A percentile compares a stretch with the other conserved stretches of the same genome.
These are phyloP conservation scores for Reinhardtius hippoglossoides DNA, from an alignment of 2,113 vertebrate species.

Conservation along the genomic window DNA sequence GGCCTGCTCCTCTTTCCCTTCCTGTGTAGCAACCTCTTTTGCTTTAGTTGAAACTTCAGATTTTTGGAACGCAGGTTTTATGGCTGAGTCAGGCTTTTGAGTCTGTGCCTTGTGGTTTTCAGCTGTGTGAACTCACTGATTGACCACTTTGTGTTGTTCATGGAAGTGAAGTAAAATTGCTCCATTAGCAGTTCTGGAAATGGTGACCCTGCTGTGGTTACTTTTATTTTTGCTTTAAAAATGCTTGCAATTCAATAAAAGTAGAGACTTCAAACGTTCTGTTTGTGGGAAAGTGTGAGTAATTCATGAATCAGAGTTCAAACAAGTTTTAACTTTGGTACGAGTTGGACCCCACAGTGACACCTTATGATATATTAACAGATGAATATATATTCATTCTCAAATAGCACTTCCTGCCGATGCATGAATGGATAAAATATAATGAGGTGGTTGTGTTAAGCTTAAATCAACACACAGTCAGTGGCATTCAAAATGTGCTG, in stretches of 20 bases:
- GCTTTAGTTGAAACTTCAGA: background rate
- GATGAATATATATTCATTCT: constrained; percentile 11
- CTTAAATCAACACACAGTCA: background rate
- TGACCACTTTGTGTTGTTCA: constrained; percentile 41
- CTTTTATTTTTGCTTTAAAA: constrained; percentile 30
- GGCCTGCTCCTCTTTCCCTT: background rate
- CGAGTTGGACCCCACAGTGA: background rate
- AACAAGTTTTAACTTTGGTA: constrained; percentile 3
- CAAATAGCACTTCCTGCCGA: background rate
- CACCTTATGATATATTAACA: background rate
- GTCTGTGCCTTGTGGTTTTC: background rate
- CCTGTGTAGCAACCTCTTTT: background rate
- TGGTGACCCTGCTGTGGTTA: constrained; percentile 47
- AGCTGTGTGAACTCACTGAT: constrained; percentile 42
- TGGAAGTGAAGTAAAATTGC: constrained; percentile 38
- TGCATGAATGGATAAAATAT: background rate
- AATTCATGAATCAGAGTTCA: constrained; percentile 40
- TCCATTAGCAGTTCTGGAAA: constrained; percentile 52
- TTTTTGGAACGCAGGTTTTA: background rate
- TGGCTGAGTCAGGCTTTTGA: background rate
- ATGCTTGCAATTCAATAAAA: constrained; percentile 17
- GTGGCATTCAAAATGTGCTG: background rate
- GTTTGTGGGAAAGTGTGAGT: constrained; percentile 47
- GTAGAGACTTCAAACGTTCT: constrained; percentile 1
- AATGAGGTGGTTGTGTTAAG: background rate